Evolutionary conservation across 2,888 invertebrate genomes (phyloP).

Genomic region (Cyaniris semiargus): DNA sequence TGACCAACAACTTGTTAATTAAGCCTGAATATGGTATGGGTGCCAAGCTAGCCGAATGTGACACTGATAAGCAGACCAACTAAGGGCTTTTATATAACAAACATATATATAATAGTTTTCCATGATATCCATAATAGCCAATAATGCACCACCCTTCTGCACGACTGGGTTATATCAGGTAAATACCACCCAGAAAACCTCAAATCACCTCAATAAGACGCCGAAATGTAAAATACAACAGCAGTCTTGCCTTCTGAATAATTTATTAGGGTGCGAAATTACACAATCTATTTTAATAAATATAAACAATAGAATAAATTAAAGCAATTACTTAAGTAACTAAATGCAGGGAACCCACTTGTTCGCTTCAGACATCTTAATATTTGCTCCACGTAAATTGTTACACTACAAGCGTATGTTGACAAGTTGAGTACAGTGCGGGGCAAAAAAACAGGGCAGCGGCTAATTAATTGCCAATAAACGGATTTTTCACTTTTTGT

Average conservation of each 20-base stretch:
- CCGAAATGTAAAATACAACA: not conserved
- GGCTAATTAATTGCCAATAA: not conserved
- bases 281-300: not conserved
- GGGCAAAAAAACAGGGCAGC: slow-evolving; percentile 43
- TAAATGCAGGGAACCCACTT: slow-evolving; percentile 36
- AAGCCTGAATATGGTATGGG: too few species aligned
- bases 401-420: slow-evolving; percentile 52
- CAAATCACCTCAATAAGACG: slow-evolving; percentile 1
- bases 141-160: too few species aligned
- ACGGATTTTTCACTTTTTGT: too few species aligned
- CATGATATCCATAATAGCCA: too few species aligned
- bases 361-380: slow-evolving; percentile 42
- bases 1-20: too few species aligned
- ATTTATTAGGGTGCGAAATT: not conserved
- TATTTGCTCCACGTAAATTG: slow-evolving; percentile 54
- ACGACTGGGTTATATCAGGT: too few species aligned
- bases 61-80: too few species aligned
- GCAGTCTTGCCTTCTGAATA: not conserved
- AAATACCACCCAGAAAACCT: not conserved
- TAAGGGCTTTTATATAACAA: too few species aligned
- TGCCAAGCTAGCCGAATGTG: too few species aligned
- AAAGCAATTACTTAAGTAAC: not conserved
- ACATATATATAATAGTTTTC: too few species aligned
- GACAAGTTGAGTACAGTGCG: slow-evolving; percentile 49
- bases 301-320: slow-evolving; percentile 1